Conservation (phyloP, 2,888 invertebrate genomes). For the Diarsia mendica region DNA sequence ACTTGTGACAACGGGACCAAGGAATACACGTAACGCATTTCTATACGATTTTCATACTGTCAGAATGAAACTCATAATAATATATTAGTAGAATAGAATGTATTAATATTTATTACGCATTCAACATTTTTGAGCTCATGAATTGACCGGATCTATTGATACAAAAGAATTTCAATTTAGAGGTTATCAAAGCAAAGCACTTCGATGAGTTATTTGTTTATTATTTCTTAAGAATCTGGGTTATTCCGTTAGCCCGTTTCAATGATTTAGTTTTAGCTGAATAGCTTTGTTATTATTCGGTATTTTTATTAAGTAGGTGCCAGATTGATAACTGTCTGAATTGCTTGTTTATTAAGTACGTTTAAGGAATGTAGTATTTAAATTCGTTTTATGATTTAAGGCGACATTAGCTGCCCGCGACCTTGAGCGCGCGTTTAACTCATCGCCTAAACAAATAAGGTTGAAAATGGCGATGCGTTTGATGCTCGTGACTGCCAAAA, state of each 20-base stretch:
- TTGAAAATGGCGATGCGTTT: too few species aligned
- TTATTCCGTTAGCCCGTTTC: conserved; percentile 40
- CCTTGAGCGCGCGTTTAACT: too few species aligned
- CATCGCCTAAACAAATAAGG: too few species aligned
- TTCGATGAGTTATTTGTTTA: conserved; percentile 17
- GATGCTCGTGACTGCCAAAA: too few species aligned
- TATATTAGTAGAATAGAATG: too few species aligned
- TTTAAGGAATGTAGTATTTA: neutral
- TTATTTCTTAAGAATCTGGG: conserved; percentile 25
- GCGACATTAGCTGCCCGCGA: too few species aligned
- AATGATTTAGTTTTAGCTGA: conserved; percentile 15
- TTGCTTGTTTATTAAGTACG: conserved; percentile 4
- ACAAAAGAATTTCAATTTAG: conserved; percentile 18
- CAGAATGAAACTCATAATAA: neutral
- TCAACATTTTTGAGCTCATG: neutral
- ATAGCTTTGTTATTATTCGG: neutral
- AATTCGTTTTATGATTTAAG: too few species aligned
- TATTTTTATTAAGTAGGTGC: conserved; percentile 24
- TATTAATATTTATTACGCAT: too few species aligned
- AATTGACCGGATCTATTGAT: conserved; percentile 28
- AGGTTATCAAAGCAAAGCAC: conserved; percentile 8
- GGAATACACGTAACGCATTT: too few species aligned
- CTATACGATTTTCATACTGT: too few species aligned
- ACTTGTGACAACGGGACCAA: too few species aligned
- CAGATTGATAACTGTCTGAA: conserved; percentile 12